A percentile compares a stretch with the other conserved stretches of the same genome.
These are phyloP conservation scores for Laterallus jamaicensis DNA, from an alignment of 2,113 vertebrate genomes.

Conservation along the genomic window DNA sequence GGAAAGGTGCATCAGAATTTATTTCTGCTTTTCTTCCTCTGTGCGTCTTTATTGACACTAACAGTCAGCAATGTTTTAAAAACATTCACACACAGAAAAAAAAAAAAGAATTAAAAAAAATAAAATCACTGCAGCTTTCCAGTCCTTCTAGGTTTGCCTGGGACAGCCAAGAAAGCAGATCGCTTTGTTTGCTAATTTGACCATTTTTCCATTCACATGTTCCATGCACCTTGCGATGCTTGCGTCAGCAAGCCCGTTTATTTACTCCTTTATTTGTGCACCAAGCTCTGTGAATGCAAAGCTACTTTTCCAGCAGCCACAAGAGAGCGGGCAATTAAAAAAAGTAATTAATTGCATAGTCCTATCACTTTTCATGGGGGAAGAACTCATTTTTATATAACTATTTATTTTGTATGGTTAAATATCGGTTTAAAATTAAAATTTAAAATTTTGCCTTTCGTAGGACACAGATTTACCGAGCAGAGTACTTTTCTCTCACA, in stretches of 20 bases:
- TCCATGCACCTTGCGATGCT: background rate
- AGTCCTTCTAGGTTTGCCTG: background rate
- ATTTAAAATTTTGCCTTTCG: background rate
- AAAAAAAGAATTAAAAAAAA: background rate
- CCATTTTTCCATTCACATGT: conserved; percentile 42
- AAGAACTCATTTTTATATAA: background rate
- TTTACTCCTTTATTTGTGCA: conserved; percentile 69
- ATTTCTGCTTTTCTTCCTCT: conserved; percentile 20
- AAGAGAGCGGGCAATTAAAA: conserved; percentile 21
- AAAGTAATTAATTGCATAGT: background rate
- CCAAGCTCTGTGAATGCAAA: background rate
- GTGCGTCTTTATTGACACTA: conserved; percentile 38
- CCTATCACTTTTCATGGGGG: background rate
- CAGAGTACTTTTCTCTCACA: background rate
- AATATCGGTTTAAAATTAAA: background rate
- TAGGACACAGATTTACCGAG: background rate
- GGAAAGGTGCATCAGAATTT: background rate
- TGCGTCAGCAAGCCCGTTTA: conserved; percentile 70
- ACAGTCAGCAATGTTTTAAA: conserved; percentile 54
- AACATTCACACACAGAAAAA: conserved; percentile 19
- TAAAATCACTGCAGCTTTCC: conserved; percentile 24
- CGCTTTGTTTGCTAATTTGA: conserved; percentile 51
- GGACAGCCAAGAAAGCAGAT: background rate
- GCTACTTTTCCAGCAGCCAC: conserved; percentile 32
- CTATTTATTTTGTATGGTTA: background rate